Percentiles rank a stretch among this genome's conserved stretches.
phyloP scores from a whole-genome alignment of 1,140 invertebrate genomes.

The Tetraneura akinire region DNA sequence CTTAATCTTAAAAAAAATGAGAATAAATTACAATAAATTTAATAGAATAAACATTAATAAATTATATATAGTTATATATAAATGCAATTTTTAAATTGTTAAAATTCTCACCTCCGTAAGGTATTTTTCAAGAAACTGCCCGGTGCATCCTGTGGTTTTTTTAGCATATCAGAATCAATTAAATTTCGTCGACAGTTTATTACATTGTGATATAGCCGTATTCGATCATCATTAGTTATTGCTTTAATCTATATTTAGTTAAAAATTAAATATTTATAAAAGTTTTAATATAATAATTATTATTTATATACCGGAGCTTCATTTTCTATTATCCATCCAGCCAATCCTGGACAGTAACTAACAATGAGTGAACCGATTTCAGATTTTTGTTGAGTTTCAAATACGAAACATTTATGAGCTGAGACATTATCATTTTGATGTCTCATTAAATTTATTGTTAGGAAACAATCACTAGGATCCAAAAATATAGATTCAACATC shows the following conservation, averaged over 20 bases:
- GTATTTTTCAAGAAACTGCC: slow-evolving; percentile 86
- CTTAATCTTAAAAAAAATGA: slow-evolving; percentile 67
- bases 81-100: not conserved
- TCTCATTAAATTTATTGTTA: slow-evolving; percentile 75
- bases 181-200: slow-evolving; percentile 75
- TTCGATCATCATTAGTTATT: slow-evolving; percentile 80
- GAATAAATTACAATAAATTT: no score
- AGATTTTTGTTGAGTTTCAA: slow-evolving; percentile 84
- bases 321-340: slow-evolving; percentile 83
- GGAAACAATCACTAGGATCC: slow-evolving; percentile 88
- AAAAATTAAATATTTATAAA: slow-evolving; percentile 3
- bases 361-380: slow-evolving; percentile 91
- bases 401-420: slow-evolving; percentile 82
- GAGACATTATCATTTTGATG: slow-evolving; percentile 59
- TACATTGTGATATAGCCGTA: slow-evolving; percentile 79
- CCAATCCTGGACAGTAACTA: slow-evolving; percentile 83
- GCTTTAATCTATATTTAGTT: slow-evolving; percentile 62
- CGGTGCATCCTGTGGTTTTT: slow-evolving; percentile 76
- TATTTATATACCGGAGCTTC: slow-evolving; percentile 65
- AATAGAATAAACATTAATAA: no score
- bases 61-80: not conserved
- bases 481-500: slow-evolving; percentile 89
- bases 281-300: slow-evolving; percentile 5
- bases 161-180: slow-evolving; percentile 79
- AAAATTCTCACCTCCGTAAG: slow-evolving; percentile 65